Conservation (phyloP, 2,797 vertebrate species). For the Micropoecilia bifurca region DNA sequence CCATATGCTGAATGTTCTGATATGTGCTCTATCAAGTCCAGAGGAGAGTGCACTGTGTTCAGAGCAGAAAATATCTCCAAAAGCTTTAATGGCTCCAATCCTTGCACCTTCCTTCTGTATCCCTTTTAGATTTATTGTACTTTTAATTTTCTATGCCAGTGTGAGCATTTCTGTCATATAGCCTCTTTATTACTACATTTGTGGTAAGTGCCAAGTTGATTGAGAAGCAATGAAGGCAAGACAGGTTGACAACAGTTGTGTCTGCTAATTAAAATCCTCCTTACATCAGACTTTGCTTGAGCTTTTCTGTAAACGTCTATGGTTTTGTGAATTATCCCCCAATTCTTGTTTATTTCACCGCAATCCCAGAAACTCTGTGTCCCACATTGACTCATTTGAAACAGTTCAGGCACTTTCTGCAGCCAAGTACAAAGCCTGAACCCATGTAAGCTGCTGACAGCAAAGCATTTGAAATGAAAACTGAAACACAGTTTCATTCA, state of each 20-base stretch:
- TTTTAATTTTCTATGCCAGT: too few species aligned
- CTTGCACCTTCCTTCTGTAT: too few species aligned
- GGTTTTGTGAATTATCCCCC: not conserved
- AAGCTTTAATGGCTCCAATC: too few species aligned
- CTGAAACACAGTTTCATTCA: conserved; percentile 40
- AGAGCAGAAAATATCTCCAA: too few species aligned
- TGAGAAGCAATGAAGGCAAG: conserved; percentile 25
- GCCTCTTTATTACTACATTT: too few species aligned
- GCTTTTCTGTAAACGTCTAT: conserved; percentile 6
- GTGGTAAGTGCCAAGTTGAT: too few species aligned
- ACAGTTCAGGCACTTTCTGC: conserved; percentile 39
- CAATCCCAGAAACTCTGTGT: conserved; percentile 28
- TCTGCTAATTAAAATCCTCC: conserved; percentile 32
- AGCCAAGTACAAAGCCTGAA: conserved; percentile 54
- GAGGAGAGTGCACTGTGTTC: conserved; percentile 4
- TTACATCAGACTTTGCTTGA: conserved; percentile 11
- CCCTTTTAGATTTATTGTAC: too few species aligned
- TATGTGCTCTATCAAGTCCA: conserved; percentile 32
- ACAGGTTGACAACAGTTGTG: not conserved
- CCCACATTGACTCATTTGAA: conserved; percentile 48
- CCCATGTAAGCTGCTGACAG: conserved; percentile 47
- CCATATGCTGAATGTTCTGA: not conserved
- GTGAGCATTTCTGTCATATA: too few species aligned
- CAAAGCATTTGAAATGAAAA: conserved; percentile 45
- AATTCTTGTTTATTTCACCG: conserved; percentile 27